These are phyloP conservation scores for Vespertilio murinus DNA, from an alignment of 2,797 vertebrate species.

Conservation along the genomic window DNA sequence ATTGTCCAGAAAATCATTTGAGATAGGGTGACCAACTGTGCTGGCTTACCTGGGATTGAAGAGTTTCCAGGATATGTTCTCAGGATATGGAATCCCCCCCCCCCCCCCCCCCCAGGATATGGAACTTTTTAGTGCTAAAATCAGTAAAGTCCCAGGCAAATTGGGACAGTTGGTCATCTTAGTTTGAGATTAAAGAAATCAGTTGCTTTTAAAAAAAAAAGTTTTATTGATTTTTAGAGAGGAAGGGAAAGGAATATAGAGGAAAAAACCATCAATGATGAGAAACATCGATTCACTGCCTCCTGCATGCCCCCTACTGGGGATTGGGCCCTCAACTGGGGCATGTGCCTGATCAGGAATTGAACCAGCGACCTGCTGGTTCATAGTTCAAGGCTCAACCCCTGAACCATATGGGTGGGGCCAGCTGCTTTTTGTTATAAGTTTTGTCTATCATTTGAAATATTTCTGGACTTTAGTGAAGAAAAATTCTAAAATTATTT, in stretches of 20 bases:
- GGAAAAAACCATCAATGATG: no score
- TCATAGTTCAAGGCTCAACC: no score
- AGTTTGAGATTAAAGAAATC: not conserved
- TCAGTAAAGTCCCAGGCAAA: not conserved
- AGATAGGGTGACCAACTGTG: not conserved
- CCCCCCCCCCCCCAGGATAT: not conserved
- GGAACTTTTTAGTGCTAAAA: not conserved
- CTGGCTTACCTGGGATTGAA: not conserved
- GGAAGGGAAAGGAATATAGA: no score
- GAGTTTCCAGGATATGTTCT: not conserved
- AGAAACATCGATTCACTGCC: no score
- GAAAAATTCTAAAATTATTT: not conserved
- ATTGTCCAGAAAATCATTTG: not conserved
- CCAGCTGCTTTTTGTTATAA: not conserved
- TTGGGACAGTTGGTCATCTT: not conserved
- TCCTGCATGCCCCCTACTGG: no score
- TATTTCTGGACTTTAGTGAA: slow-evolving; percentile 16
- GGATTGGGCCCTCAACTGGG: no score
- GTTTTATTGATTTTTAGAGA: no score
- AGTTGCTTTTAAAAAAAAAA: not conserved
- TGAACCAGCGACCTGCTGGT: no score
- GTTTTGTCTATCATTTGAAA: slow-evolving; percentile 19
- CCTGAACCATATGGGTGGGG: no score
- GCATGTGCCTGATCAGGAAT: no score
- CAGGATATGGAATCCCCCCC: not conserved